Conservation (phyloP, 2,113 vertebrate species). For the Mustela lutreola region DNA sequence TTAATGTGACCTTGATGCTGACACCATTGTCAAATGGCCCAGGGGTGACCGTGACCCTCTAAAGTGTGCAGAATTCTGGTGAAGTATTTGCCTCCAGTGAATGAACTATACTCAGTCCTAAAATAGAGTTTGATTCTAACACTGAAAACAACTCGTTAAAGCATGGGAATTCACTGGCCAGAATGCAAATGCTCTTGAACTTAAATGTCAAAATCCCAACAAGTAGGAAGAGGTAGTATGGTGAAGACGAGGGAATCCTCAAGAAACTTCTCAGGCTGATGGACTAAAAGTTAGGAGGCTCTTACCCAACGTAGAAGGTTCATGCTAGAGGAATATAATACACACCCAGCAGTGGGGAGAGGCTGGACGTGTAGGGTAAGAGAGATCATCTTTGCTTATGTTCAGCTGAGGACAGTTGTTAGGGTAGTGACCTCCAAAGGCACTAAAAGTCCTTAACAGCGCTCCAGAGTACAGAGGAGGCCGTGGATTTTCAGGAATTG, state of each 20-base stretch:
- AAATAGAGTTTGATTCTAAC: background rate
- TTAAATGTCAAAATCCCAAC: background rate
- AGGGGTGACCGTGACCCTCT: too few relatives aligned
- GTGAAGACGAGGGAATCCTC: background rate
- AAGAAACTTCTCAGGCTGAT: background rate
- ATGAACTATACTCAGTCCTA: background rate
- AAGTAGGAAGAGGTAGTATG: background rate
- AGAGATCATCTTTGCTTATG: accelerated
- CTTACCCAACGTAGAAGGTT: background rate
- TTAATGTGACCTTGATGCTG: background rate
- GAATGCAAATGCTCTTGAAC: background rate
- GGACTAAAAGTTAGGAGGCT: background rate
- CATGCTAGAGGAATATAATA: background rate
- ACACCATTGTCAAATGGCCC: background rate
- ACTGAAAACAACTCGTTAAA: background rate
- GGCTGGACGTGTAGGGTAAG: accelerated
- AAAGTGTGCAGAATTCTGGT: background rate
- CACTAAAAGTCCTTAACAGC: background rate
- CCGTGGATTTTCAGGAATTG: background rate
- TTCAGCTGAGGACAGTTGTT: accelerated
- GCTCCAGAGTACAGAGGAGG: background rate
- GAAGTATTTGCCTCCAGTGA: background rate
- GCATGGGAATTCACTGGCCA: background rate
- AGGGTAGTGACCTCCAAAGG: background rate
- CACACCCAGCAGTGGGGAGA: background rate